Evolutionary conservation across 2,797 vertebrate species (phyloP), one percentile per base, ranked within the genome.

Genomic region (Uromys caudimaculatus): DNA sequence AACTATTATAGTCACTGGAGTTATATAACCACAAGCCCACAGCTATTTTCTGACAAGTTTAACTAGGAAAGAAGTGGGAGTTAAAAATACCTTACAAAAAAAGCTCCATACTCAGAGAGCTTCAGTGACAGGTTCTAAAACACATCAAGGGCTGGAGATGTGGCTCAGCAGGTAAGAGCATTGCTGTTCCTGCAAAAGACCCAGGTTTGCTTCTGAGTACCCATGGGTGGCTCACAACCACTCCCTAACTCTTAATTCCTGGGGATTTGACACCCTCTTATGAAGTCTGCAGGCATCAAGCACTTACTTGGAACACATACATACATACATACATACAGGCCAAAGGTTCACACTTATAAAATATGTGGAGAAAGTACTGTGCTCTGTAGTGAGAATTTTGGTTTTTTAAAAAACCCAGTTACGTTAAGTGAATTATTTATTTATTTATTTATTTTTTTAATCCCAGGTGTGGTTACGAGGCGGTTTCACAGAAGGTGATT

Each of bases 11-110:
- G 35, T 12, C 86, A 87, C 32, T 84, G 35, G 4, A 91, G 71
- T 83, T 91, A 52, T 21, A 52, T 44, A 85, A 94, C 5, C 87
- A 94, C 69, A 83, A 5, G 50, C 41, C 35, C 75, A 64, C 27
- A 86, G 71, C 41, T 87, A 87, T 90, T 62, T 62, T 90, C 54
- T 73, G 58, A 71, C 19, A 71, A 71, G 29, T 54, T 29, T 29
- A 92, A 89, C n/a, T 89, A 79, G 83, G 82, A 44, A 91, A 93
- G 78, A 77, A 77, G 62, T 8, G 44, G 24, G 58, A 73, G 60
- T 96, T 90, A 87, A 87, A 94, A 87, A 85, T 87, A 82, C 64
- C 29, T 32, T 77, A 17, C 77, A 89, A 89, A 96, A 64, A 73
- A 58, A 35, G 47, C 84, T 78, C 44, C 41, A 78, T 1, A 96